Evolutionary conservation across 2,888 invertebrate species (phyloP), one percentile per base, ranked within the genome.

Genomic region (Epirrita christyi): DNA sequence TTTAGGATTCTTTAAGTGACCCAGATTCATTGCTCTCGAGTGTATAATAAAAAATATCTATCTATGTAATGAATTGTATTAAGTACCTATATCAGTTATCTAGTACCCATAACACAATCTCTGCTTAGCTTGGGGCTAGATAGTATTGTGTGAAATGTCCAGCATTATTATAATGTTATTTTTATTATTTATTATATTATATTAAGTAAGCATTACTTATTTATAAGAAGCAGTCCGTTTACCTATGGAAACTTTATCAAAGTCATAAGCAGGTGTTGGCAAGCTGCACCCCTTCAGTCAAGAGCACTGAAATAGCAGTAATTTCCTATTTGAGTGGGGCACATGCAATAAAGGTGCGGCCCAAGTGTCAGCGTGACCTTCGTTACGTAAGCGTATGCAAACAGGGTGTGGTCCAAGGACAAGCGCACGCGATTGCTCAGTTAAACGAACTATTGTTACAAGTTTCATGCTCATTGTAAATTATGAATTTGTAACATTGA

Each of bases 311-410:
- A 85, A 83, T 79, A 80, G 76, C 75, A 72, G 70, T 80, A 80
- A 83, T 84, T 86, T 83, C 77, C 81, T 78, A 74, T 76, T 78
- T 72, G 70, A 73, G 68, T 73, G 71, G 71, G 70, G 73, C 73
- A 74, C 82, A 82, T 87, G 85, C 86, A 77, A 83, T 74, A 63
- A 71, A 80, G 82, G 86, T 74, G 81, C 61, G 80, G 79, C 72
- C 64, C 74, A 66, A 82, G 81, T 84, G 83, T 76, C 75, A 74
- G 78, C 55, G 67, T 74, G 84, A 77, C 88, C 88, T 89, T 87
- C 81, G 59, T 85, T 87, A 86, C 80, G 78, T 86, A 87, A 88
- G 63, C 70, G 73, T 76, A 79, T 83, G 79, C 80, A 79, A 82
- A 77, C 66, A 49, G 68, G 79, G 81, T 68, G 74, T 79, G 87